Evolutionary conservation across 2,888 invertebrate species (phyloP).

Genomic region (Amphipoea oculea): DNA sequence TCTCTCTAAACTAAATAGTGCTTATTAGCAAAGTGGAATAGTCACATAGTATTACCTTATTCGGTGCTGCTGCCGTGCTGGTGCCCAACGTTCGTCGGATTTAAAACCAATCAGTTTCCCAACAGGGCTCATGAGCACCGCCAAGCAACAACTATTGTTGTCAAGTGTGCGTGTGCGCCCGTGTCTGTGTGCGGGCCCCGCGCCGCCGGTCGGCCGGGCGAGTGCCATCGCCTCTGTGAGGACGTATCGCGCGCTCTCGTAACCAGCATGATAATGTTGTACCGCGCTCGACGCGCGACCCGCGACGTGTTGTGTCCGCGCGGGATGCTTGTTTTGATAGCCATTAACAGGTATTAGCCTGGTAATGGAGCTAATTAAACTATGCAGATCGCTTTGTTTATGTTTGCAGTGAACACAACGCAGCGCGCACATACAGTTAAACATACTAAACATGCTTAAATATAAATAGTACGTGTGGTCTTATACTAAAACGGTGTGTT

Average conservation of each 20-base stretch:
- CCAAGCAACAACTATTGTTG: not conserved
- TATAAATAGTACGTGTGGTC: not conserved
- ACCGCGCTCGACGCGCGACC: not conserved
- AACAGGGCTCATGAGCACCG: not conserved
- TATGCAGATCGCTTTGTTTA: conserved; percentile 2
- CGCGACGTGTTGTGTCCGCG: not conserved
- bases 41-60: not conserved
- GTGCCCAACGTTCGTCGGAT: no score
- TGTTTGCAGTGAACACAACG: not conserved
- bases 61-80: no score
- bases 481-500: no score
- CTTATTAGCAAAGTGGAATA: not conserved
- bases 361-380: not conserved
- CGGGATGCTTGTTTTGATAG: not conserved
- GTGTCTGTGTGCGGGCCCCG: no score
- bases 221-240: not conserved
- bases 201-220: no score
- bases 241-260: not conserved
- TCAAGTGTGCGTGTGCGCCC: not conserved
- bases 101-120: no score
- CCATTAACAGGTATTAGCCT: not conserved
- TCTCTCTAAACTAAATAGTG: not conserved
- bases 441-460: no score
- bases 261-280: not conserved
- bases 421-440: not conserved